phyloP scores from a whole-genome alignment of 2,113 vertebrate genomes.

The Grammomys dolichurus region DNA sequence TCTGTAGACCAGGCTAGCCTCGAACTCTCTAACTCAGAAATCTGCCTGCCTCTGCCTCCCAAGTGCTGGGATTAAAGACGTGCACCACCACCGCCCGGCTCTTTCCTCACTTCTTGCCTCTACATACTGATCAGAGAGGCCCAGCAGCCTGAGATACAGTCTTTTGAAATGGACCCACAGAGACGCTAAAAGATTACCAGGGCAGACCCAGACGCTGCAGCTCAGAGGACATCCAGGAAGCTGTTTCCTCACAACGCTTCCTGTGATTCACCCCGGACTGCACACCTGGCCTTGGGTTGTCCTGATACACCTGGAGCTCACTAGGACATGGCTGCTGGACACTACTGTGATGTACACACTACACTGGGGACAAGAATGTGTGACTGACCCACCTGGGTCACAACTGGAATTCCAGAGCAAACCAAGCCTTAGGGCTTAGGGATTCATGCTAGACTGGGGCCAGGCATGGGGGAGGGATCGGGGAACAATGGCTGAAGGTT shows the following conservation, averaged over 20 bases:
- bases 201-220: too few relatives aligned
- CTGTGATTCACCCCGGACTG: not conserved
- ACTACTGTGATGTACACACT: not conserved
- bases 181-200: not conserved
- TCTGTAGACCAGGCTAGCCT: too few relatives aligned
- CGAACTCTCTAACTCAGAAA: too few relatives aligned
- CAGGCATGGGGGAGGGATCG: fast-evolving
- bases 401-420: not conserved
- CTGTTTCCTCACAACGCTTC: not conserved
- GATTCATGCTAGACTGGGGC: not conserved
- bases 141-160: not conserved
- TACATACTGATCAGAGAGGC: too few relatives aligned
- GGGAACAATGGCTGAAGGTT: too few relatives aligned
- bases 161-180: not conserved
- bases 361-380: not conserved
- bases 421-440: not conserved
- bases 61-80: too few relatives aligned
- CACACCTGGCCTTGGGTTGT: not conserved
- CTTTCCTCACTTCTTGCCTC: not conserved
- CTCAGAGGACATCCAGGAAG: not conserved
- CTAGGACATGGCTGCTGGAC: not conserved
- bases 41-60: too few relatives aligned
- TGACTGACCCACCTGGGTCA: too few relatives aligned
- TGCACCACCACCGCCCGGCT: too few relatives aligned
- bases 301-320: not conserved